Base-by-base conservation (phyloP, 2,797 vertebrate species). In the Paratrypauchen microcephalus region DNA sequence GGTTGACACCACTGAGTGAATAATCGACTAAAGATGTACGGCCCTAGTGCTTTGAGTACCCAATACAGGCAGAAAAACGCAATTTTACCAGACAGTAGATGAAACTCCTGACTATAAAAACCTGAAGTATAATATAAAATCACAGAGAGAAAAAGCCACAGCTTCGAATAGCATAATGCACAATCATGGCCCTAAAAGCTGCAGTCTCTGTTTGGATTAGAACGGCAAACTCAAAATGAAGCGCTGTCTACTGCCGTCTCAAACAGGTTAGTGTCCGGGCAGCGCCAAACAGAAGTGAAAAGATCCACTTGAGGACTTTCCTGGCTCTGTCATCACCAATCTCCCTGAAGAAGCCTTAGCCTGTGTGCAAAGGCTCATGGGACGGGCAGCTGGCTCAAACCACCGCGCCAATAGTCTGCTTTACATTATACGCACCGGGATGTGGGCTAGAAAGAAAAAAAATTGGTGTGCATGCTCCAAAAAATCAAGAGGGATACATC, bases 221-320 rank as follows among this genome's bases (percentile, higher is more conserved):
- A 78, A 82, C 69, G 16, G 80, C 86, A 88, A 90, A 91, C 87
- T 88, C 74, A 68, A 90, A 89, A 90, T 86, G 86, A 90, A 88
- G 87, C 69, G 77, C 86, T 84, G 83, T 86, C 84, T 87, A 75
- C 76, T 80, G 78, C 75, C 16, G 86, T 87, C 86, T 91, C 85
- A 92, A 92, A 90, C 89, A 92, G 90, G 91, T 93, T 92, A 91
- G 92, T 86, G 85, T 88, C 85, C 82, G 52, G 58, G 74, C 72
- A 81, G 70, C 81, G 83, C 89, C 87, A 90, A 91, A 89, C 83
- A 71, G 84, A 90, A 91, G 80, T 92, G 89, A 92, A 92, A 91
- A 92, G 89, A 92, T 93, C 87, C 89, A 92, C 91, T 92, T 93
- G 88, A 92, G 89, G 91, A 93, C 92, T 93, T 93, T 93, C 92